phyloP scores from a whole-genome alignment of 2,113 vertebrate genomes.

The Protobothrops mucrosquamatus region DNA sequence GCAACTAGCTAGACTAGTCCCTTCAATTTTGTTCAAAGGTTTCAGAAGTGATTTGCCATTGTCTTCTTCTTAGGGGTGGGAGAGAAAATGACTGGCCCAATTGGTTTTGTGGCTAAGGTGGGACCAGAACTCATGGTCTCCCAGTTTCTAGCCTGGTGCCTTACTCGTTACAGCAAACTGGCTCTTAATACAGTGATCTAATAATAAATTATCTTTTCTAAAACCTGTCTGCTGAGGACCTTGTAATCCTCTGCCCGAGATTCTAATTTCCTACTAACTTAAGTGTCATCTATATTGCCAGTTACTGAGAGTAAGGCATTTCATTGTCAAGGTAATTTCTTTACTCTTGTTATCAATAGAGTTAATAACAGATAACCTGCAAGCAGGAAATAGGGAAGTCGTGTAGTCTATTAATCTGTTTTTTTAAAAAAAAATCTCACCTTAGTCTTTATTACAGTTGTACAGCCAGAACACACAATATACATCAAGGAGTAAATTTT shows the following conservation, averaged over 20 bases:
- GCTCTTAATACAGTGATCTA: background rate
- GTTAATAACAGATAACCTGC: background rate
- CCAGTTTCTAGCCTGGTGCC: background rate
- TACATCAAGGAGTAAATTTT: background rate
- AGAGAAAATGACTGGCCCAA: background rate
- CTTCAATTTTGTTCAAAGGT: background rate
- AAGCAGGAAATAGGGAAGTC: background rate
- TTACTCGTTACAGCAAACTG: background rate
- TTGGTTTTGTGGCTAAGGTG: background rate
- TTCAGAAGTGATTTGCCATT: background rate
- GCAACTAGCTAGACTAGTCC: background rate
- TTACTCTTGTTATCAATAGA: background rate
- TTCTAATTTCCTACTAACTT: background rate
- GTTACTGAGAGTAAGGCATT: background rate
- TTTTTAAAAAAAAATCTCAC: background rate
- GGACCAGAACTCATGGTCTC: background rate
- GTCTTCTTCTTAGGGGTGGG: background rate
- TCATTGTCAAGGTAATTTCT: background rate
- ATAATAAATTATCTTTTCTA: background rate
- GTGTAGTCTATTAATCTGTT: background rate
- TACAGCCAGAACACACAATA: background rate
- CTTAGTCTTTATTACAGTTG: background rate
- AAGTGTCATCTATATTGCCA: background rate
- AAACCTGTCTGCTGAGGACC: background rate
- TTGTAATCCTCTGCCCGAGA: background rate